Conservation (phyloP, 2,888 invertebrate species). For the Athalia rosae region DNA sequence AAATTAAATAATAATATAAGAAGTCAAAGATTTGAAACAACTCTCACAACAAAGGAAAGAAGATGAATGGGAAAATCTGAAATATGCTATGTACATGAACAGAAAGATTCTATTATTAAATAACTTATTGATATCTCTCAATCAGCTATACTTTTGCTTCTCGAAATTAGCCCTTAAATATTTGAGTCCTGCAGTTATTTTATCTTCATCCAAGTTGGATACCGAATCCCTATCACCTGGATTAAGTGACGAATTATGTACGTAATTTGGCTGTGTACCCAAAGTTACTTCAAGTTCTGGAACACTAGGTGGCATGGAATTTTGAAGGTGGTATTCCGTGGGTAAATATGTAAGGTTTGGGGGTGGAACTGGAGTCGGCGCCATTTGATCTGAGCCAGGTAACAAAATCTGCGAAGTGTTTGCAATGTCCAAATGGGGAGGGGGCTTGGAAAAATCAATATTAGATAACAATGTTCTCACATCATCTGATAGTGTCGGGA, state of each 20-base stretch:
- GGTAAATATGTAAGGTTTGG: not conserved
- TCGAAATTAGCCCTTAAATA: conserved; percentile 67
- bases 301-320: no score
- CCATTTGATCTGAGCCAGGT: conserved; percentile 45
- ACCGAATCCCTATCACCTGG: not conserved
- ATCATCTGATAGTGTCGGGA: conserved; percentile 14
- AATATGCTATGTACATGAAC: not conserved
- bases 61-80: not conserved
- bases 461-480: conserved; percentile 33
- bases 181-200: conserved; percentile 62
- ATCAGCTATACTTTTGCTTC: conserved; percentile 51
- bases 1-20: no score
- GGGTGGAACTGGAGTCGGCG: conserved; percentile 29
- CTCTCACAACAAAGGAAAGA: not conserved
- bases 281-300: not conserved
- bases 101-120: not conserved
- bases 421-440: conserved; percentile 48
- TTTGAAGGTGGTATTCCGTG: not conserved
- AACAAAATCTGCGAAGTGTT: conserved; percentile 49
- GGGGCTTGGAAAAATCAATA: conserved; percentile 48
- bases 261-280: not conserved
- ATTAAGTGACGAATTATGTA: not conserved
- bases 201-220: conserved; percentile 57
- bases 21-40: no score
- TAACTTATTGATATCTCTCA: not conserved